Base-by-base conservation (phyloP, 2,113 vertebrate species). In the Mirounga angustirostris region DNA sequence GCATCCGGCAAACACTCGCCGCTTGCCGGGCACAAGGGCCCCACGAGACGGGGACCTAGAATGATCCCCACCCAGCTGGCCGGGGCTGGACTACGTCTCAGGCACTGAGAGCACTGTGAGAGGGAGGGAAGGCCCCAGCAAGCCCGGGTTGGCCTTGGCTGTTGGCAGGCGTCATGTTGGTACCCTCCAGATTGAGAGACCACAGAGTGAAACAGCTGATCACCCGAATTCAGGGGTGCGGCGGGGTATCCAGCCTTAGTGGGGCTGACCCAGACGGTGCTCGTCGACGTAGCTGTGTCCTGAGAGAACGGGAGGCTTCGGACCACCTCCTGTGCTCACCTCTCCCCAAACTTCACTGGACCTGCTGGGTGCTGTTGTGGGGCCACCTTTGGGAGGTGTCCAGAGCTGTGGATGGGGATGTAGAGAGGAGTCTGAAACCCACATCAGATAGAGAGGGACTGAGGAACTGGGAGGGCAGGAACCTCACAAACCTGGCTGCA, bases 221-320 rank as follows among this genome's bases (percentile, higher is more conserved):
- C 4, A 4, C 56, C 46, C 1, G 4, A 10, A 2, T 40, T 65
- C n/a, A 2, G 15, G 13, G 0, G 4, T 0, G 2, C 63, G 16
- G 10, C 0, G 3, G 80, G 61, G 3, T 1, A 0, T 19, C 18
- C 0, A 2, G 0, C 0, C 0, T 12, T 0, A 2, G 30, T 1
- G 8, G 52, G 21, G 54, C 4, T 1, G n/a, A 8, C 50, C 61
- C 9, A 10, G 59, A 3, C 0, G 0, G 2, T 8, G 7, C 65
- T 18, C 0, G 0, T 50, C n/a, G 12, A 12, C 43, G 24, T n/a
- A 46, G 0, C 22, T 65, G 15, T 4, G 58, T 19, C 5, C 67
- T 12, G 1, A 13, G 54, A 6, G 30, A 18, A 5, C 3, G 24
- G 28, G 81, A 7, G 59, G 14, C 33, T 24, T 11, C 14, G 4